Evolutionary conservation across 2,797 vertebrate species (phyloP).

Genomic region (Pseudomugil tenellus): DNA sequence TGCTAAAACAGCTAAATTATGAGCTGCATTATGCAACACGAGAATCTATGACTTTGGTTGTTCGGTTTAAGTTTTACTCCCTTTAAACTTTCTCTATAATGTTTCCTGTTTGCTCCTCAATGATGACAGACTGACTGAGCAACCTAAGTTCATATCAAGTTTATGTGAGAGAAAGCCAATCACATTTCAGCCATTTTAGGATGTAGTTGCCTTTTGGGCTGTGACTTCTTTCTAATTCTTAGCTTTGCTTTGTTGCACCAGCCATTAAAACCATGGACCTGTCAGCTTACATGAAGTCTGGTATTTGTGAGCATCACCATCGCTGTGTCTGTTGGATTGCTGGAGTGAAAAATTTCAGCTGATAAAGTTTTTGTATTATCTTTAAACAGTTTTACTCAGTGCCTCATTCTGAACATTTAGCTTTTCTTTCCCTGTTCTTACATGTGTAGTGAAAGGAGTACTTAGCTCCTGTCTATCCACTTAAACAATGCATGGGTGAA

Average conservation of each 20-base stretch:
- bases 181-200: neutral
- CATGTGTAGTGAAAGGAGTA: conserved; percentile 33
- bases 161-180: neutral
- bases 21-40: neutral
- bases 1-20: neutral
- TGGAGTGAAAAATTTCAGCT: neutral
- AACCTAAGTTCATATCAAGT: neutral
- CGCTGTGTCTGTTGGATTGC: neutral
- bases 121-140: neutral
- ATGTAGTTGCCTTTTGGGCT: neutral
- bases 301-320: neutral
- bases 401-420: neutral
- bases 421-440: neutral
- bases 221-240: neutral
- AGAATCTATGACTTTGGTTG: neutral
- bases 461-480: neutral
- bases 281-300: neutral
- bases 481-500: neutral
- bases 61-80: conserved; percentile 13
- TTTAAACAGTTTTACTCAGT: neutral
- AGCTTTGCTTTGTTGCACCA: neutral
- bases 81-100: neutral
- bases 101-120: neutral
- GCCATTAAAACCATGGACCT: too few relatives aligned
- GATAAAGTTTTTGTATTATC: neutral